Conservation (phyloP, 30 jellyfish, hydroid and myxozoan genomes). For the Cassiopea andromeda region DNA sequence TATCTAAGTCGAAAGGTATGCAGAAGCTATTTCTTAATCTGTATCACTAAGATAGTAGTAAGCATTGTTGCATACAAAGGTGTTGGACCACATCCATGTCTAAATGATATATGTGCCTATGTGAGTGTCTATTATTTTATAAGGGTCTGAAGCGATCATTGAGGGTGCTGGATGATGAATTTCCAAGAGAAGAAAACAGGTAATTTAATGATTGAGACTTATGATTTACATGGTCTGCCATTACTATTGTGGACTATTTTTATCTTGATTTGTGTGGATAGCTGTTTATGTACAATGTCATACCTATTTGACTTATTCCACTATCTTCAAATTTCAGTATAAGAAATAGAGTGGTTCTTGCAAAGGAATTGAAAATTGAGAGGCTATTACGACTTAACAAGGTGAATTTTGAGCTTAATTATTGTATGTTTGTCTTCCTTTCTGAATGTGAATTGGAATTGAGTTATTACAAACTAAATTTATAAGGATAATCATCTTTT, state of each 20-base stretch:
- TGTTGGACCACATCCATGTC: too few species aligned
- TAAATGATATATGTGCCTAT: too few species aligned
- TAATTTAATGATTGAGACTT: not conserved
- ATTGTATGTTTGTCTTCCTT: not conserved
- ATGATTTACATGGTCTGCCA: not conserved
- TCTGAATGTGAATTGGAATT: not conserved
- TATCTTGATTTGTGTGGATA: too few species aligned
- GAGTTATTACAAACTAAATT: too few species aligned
- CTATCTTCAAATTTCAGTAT: conserved; percentile 17
- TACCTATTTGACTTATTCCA: too few species aligned
- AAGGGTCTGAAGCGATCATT: conserved; percentile 67
- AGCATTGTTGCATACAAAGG: too few species aligned
- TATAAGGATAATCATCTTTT: too few species aligned
- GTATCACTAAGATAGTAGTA: not conserved
- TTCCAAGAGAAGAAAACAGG: conserved; percentile 69
- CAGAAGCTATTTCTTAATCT: not conserved
- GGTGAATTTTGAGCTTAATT: conserved; percentile 6
- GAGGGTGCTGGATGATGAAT: conserved; percentile 68
- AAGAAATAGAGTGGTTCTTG: conserved; percentile 65
- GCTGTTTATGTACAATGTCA: too few species aligned
- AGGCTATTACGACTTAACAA: conserved; percentile 55
- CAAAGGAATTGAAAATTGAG: conserved; percentile 60
- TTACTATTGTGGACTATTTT: not conserved
- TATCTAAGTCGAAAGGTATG: conserved; percentile 72
- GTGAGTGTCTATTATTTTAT: not conserved